Evolutionary conservation across 2,888 invertebrate genomes (phyloP), one percentile per base, ranked within the genome.

Genomic region (Neuroscelio doddi): DNA sequence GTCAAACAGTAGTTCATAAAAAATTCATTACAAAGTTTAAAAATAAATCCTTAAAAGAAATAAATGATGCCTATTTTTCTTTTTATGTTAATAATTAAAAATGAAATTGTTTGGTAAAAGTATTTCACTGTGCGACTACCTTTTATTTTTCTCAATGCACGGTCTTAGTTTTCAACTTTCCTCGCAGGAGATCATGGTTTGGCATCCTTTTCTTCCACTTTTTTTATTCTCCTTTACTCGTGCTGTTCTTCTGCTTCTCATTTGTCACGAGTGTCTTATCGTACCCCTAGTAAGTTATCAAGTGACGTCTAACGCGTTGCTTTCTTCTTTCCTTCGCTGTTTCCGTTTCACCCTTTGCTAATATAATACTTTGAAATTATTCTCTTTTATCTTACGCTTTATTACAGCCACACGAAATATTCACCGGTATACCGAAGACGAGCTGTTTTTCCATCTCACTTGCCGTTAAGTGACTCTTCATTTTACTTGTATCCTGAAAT

Each of bases 201-300:
- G 8, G 32, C 36, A 47, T 36, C 42, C 27, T 10, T 29, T 29
- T 7, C 10, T 16, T 51, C 49, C 17, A 42, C 30, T 27, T 36
- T 51, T 52, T 42, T 44, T 10, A 21, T 41, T 39, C 51, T 46
- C 38, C 44, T 21, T n/a, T n/a, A n/a, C n/a, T 26, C 39, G 30
- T 49, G 24, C 24, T 38, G 47, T 39, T 52, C 50, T 9, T 45
- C 52, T 32, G 64, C 52, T 41, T 61, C 69, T 68, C 70, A 70
- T 75, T 75, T 73, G 69, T 73, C 74, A 72, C 67, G 47, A 70
- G 59, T 67, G 65, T 70, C 70, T 70, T 73, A 71, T 73, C 74
- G 63, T 52, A 55, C 56, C 52, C 49, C 58, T 24, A 62, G 62
- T 69, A 67, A 73, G 73, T 73, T 69, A 73, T 72, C 71, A 36